These are phyloP conservation scores for Bradynema listronoti DNA, from an alignment of 1,140 invertebrate species.

Conservation along the genomic window DNA sequence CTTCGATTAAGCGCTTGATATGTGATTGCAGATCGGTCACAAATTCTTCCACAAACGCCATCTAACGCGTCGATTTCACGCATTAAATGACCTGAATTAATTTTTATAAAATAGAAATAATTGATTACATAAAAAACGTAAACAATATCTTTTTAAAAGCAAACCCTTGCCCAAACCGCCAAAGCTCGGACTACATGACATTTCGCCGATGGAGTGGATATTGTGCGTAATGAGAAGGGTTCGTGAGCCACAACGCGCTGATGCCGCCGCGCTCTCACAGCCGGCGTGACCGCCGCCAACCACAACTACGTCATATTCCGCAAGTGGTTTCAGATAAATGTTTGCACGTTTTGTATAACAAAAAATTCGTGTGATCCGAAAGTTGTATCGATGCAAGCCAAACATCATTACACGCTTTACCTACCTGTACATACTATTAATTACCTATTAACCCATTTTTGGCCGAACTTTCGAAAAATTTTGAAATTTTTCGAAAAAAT, in stretches of 20 bases:
- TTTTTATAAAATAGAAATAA: not conserved
- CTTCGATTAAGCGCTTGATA: conserved; percentile 69
- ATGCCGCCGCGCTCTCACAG: conserved; percentile 77
- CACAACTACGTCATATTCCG: conserved; percentile 23
- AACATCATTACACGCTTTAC: too few relatives aligned
- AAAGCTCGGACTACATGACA: conserved; percentile 86
- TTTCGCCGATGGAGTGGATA: conserved; percentile 79
- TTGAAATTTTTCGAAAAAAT: too few relatives aligned
- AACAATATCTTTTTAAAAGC: not conserved
- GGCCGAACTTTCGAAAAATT: too few relatives aligned
- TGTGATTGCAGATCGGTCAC: conserved; percentile 65
- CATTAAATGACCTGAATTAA: conserved; percentile 69
- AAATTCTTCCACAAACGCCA: conserved; percentile 76
- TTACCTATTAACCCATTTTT: too few relatives aligned
- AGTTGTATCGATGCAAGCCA: too few relatives aligned
- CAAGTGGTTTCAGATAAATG: too few relatives aligned
- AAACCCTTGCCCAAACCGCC: conserved; percentile 82
- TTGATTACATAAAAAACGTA: not conserved
- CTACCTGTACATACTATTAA: too few relatives aligned
- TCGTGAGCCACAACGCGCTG: conserved; percentile 74
- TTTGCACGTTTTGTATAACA: too few relatives aligned
- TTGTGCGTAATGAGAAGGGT: conserved; percentile 85
- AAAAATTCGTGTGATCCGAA: too few relatives aligned
- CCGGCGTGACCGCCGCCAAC: conserved; percentile 73
- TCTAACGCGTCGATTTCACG: conserved; percentile 84